A percentile compares a stretch with the other conserved stretches of the same genome.
These are phyloP conservation scores for Azemiops feae DNA, from an alignment of 2,113 vertebrate species.

Conservation along the genomic window DNA sequence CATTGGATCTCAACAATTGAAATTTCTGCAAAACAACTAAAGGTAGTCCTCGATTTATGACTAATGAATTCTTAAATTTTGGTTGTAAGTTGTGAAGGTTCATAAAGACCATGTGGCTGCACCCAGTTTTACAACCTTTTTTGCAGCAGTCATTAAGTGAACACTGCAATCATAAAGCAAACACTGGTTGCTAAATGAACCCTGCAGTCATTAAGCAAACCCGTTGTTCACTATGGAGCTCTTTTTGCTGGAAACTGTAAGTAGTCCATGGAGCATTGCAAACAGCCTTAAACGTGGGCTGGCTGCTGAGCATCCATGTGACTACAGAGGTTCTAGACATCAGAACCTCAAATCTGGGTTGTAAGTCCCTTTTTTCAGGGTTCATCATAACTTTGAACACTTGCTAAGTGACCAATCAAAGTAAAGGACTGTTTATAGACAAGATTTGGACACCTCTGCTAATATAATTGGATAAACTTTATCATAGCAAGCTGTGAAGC, in stretches of 20 bases:
- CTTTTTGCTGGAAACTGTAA: neutral
- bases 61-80: neutral
- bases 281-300: neutral
- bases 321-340: neutral
- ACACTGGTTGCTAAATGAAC: no score
- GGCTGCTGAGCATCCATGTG: neutral
- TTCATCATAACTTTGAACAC: neutral
- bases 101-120: neutral
- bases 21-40: neutral
- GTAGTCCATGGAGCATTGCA: neutral
- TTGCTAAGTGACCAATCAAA: neutral
- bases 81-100: neutral
- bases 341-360: neutral
- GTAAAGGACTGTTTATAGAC: neutral
- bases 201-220: no score
- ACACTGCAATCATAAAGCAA: neutral
- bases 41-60: neutral
- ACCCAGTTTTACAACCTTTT: neutral
- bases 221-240: neutral
- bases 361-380: neutral
- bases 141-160: neutral
- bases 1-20: neutral
- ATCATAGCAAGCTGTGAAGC: neutral
- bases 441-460: neutral
- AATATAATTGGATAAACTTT: neutral